Evolutionary conservation across 2,797 vertebrate species (phyloP).

Genomic region (Amblyopsis hoosieri): DNA sequence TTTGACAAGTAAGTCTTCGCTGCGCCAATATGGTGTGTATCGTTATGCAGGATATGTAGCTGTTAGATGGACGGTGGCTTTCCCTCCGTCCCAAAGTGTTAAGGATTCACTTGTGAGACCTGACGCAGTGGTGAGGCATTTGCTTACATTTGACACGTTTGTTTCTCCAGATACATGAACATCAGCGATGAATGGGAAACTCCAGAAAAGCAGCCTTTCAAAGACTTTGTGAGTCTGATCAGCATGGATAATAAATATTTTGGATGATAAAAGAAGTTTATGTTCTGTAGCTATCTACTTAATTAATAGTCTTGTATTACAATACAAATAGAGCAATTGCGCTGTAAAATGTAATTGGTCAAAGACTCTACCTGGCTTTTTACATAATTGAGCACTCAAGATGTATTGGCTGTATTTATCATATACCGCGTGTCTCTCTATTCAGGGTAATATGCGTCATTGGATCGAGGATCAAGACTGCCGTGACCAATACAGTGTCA

Average conservation of each 20-base stretch:
- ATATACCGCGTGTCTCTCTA: slow-evolving; percentile 11
- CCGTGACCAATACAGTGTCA: slow-evolving; percentile 97
- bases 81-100: background rate
- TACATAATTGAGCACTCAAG: background rate
- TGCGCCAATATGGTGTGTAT: too few species aligned
- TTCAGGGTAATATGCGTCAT: slow-evolving; percentile 93
- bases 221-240: slow-evolving; percentile 89
- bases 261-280: too few species aligned
- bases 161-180: slow-evolving; percentile 88
- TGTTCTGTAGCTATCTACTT: too few species aligned
- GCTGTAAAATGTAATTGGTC: background rate
- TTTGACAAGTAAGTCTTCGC: slow-evolving; percentile 89
- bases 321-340: too few species aligned
- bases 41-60: too few species aligned
- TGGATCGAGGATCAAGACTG: slow-evolving; percentile 98
- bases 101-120: background rate
- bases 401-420: background rate
- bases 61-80: too few species aligned
- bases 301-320: too few species aligned
- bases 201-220: slow-evolving; percentile 97
- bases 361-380: background rate
- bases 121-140: background rate
- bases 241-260: background rate
- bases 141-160: background rate
- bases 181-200: slow-evolving; percentile 97